A percentile compares a stretch with the other conserved stretches of the same genome.
Conservation (phyloP, 2,797 vertebrate species). For the Alosa sapidissima region DNA sequence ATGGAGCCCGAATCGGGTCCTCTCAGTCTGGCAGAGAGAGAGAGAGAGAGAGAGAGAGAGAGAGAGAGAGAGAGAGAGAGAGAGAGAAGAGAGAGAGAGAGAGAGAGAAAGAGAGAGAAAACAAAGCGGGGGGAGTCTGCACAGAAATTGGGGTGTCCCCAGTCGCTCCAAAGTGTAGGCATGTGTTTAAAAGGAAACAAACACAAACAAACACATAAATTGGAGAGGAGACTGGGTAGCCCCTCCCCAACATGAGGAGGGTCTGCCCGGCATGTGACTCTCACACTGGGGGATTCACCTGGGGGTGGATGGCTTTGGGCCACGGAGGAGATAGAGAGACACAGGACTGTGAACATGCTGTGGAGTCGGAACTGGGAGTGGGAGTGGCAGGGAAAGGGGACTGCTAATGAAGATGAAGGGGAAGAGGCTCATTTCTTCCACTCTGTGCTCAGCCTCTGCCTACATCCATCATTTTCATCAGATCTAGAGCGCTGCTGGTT, state of each 20-base stretch:
- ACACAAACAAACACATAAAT: neutral
- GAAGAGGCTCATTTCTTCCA: neutral
- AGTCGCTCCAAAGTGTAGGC: neutral
- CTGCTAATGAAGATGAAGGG: neutral
- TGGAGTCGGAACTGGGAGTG: neutral
- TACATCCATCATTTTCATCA: neutral
- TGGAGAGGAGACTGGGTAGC: neutral
- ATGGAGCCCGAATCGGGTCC: neutral
- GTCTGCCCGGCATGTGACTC: neutral
- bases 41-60: neutral
- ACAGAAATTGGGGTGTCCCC: constrained; percentile 4
- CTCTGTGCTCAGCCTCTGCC: neutral
- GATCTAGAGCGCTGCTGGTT: neutral
- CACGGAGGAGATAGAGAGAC: neutral
- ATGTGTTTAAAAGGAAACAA: neutral
- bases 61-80: neutral
- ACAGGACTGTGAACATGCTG: too few species aligned
- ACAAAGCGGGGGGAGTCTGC: neutral
- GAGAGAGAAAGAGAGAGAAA: neutral
- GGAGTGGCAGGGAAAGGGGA: neutral
- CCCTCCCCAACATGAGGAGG: too few species aligned
- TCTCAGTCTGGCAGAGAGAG: neutral
- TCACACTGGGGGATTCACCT: neutral
- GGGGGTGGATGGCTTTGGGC: neutral
- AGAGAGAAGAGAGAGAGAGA: neutral